Conservation (phyloP, 2,888 invertebrate species). For the Nomada lathburiana region DNA sequence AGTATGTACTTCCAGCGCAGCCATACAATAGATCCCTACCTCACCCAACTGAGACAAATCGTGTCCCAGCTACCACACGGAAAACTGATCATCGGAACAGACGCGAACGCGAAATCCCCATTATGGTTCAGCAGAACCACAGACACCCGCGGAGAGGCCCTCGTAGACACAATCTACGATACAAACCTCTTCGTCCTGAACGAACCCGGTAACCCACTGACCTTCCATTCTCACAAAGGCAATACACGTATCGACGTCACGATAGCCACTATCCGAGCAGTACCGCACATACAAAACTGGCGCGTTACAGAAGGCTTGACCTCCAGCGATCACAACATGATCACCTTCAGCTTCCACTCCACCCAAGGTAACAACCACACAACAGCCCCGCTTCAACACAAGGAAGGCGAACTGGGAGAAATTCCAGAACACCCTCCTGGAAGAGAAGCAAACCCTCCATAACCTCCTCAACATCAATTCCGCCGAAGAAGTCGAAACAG, state of each 20-base stretch:
- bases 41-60: background rate
- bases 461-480: no score
- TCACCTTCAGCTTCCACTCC: background rate
- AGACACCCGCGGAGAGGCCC: background rate
- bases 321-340: slow-evolving; percentile 6
- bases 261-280: background rate
- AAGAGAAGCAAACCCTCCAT: no score
- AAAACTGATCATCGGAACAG: background rate
- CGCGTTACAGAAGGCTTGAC: background rate
- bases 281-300: background rate
- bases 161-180: background rate
- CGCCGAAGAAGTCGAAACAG: no score
- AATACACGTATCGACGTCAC: slow-evolving; percentile 5
- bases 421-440: background rate
- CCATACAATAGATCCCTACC: background rate
- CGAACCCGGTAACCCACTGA: background rate
- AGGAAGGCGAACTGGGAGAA: background rate
- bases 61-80: background rate
- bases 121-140: background rate
- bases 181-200: background rate
- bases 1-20: no score
- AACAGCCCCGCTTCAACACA: background rate
- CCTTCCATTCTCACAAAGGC: background rate
- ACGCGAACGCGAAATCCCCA: slow-evolving; percentile 12
- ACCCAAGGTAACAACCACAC: no score